A percentile compares a stretch with the other conserved stretches of the same genome.
phyloP scores from a whole-genome alignment of 2,113 vertebrate genomes.

The Notothenia rossii region DNA sequence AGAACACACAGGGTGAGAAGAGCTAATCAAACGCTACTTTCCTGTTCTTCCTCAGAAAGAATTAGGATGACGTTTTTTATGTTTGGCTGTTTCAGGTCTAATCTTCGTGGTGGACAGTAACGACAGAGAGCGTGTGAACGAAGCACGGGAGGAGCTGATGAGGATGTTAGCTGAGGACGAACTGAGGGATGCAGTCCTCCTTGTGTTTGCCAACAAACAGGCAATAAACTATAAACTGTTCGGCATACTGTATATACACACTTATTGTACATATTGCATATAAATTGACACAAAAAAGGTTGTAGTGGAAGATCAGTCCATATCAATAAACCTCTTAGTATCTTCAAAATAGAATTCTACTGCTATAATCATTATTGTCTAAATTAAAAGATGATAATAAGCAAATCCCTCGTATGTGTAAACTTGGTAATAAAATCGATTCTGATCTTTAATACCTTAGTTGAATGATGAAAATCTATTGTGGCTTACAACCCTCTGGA shows the following conservation, averaged over 20 bases:
- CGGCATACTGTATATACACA: not conserved
- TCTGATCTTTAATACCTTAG: not conserved
- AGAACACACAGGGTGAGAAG: constrained; percentile 97
- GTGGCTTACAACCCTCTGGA: not conserved
- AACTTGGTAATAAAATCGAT: too few relatives aligned
- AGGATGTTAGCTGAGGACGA: constrained; percentile 97
- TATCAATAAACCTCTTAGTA: not conserved
- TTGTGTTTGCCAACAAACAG: constrained; percentile 98
- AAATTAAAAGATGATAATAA: not conserved
- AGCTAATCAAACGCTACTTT: constrained; percentile 23
- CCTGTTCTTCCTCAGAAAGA: not conserved
- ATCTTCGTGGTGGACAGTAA: constrained; percentile 99
- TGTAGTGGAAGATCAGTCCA: not conserved
- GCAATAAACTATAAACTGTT: constrained; percentile 65
- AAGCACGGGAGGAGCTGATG: constrained; percentile 97
- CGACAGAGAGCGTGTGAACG: constrained; percentile 95
- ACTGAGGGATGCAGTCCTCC: constrained; percentile 94
- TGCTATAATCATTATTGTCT: not conserved
- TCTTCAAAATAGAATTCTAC: not conserved
- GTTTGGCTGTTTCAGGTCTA: constrained; percentile 76
- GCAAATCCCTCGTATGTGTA: too few relatives aligned
- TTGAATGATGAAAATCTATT: not conserved
- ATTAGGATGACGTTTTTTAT: not conserved
- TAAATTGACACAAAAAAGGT: not conserved
- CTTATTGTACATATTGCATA: not conserved